Conservation (phyloP, 2,888 invertebrate genomes). For the Acrobeloides nanus region DNA sequence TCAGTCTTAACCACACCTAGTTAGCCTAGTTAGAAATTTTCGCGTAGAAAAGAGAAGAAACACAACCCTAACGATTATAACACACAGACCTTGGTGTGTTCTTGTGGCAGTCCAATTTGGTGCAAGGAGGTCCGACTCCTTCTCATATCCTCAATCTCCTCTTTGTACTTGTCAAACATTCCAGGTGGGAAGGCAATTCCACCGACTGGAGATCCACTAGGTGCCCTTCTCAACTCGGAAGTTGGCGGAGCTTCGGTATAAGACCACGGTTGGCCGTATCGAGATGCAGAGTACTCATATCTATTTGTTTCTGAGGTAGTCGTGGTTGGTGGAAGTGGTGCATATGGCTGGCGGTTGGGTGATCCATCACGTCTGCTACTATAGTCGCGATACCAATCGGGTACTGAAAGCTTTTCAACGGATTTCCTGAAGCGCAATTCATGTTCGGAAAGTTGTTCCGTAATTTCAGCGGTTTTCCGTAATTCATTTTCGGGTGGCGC, state of each 20-base stretch:
- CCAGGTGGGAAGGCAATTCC: conserved; percentile 43
- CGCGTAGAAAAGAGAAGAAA: too few relatives aligned
- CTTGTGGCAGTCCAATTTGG: conserved; percentile 29
- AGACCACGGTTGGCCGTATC: conserved; percentile 4
- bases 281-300: conserved; percentile 14
- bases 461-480: conserved; percentile 41
- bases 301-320: conserved; percentile 18
- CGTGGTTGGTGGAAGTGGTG: conserved; percentile 13
- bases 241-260: not conserved
- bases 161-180: conserved; percentile 52
- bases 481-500: conserved; percentile 53
- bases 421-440: conserved; percentile 52
- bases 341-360: conserved; percentile 14
- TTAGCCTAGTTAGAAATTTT: too few relatives aligned
- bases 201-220: conserved; percentile 22
- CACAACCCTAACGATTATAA: conserved; percentile 18
- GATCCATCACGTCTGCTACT: not conserved
- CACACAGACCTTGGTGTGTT: conserved; percentile 30
- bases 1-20: too few relatives aligned
- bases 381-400: conserved; percentile 51
- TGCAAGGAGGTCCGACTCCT: conserved; percentile 46
- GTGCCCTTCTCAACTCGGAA: too few relatives aligned
- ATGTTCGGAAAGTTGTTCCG: conserved; percentile 37
- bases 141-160: conserved; percentile 52
- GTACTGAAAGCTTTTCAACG: conserved; percentile 46